These are phyloP conservation scores for Esox niger DNA, from an alignment of 2,113 vertebrate genomes.

Conservation along the genomic window DNA sequence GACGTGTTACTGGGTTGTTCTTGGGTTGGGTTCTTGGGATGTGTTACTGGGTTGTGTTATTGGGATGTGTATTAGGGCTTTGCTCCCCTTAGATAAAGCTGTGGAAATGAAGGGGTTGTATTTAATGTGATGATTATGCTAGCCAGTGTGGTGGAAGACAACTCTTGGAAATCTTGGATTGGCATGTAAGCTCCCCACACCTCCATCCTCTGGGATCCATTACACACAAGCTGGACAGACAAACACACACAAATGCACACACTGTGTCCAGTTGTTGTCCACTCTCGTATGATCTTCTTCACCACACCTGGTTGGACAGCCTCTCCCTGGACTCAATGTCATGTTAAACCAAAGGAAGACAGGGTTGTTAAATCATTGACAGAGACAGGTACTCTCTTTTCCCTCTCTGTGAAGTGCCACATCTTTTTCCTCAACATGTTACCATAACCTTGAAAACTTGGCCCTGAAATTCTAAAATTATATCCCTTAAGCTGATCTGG, in stretches of 20 bases:
- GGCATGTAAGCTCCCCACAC: too few species aligned
- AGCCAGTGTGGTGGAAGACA: not conserved
- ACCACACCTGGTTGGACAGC: too few species aligned
- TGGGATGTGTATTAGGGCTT: constrained; percentile 16
- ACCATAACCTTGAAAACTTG: not conserved
- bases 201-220: not conserved
- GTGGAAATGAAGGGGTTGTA: not conserved
- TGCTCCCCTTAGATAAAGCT: constrained; percentile 10
- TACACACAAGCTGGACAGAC: not conserved
- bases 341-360: not conserved
- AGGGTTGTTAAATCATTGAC: not conserved
- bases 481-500: not conserved
- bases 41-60: constrained; percentile 29
- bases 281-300: not conserved
- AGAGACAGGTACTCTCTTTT: too few species aligned
- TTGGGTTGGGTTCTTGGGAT: too few species aligned
- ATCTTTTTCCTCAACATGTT: too few species aligned
- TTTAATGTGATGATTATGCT: not conserved
- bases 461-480: constrained; percentile 9
- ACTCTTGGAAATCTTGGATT: not conserved
- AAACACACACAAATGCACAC: not conserved
- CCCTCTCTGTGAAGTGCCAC: too few species aligned
- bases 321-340: too few species aligned
- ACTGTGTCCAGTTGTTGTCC: not conserved
- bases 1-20: too few species aligned